Base-by-base conservation (phyloP, 2,797 vertebrate genomes). In the Micropoecilia bifurca region DNA sequence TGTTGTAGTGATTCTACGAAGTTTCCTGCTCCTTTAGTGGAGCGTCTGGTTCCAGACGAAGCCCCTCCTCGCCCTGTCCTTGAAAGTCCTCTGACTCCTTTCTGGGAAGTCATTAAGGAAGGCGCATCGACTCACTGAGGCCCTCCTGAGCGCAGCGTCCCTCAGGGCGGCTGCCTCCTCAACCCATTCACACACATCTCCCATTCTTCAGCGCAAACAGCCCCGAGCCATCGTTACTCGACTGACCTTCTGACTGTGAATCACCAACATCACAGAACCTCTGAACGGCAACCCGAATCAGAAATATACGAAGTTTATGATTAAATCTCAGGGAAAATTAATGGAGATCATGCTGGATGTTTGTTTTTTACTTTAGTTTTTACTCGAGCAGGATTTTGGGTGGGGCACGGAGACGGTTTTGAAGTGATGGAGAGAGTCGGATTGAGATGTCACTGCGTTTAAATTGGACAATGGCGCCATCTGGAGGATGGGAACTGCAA, bases 321-420 rank as follows among this genome's bases (percentile, higher is more conserved):
- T 74, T 45, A 1, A 57, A 66, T 8, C 6, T 46, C 0, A 80
- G 46, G 48, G 53, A 78, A 72, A 10, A 45, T 16, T 3, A 22
- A 53, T 12, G 30, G 73, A 48, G 30, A 28, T 78, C 50, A 63
- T 22, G 1, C 61, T 45, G 16, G 30, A 45, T 47, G 3, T 72
- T 79, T 61, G 43, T 45, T 73, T 30, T 39, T 55, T 48, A 69
- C 77, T 73, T 68, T 47, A 76, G 72, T 57, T 39, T 22, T 73
- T 28, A 76, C 18, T 72, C 80, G 43, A 73, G 84, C 77, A 85
- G 73, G 88, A 88, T 92, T 78, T 92, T 87, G 93, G 94, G 93
- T 94, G 94, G 93, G 94, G 94, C 94, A 89, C 82, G 50, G 77
- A 76, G 76, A 85, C 85, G 85, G 81, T 78, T 90, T 91, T 88